Evolutionary conservation across 2,797 vertebrate genomes (phyloP).

Genomic region (Caiman crocodilus): DNA sequence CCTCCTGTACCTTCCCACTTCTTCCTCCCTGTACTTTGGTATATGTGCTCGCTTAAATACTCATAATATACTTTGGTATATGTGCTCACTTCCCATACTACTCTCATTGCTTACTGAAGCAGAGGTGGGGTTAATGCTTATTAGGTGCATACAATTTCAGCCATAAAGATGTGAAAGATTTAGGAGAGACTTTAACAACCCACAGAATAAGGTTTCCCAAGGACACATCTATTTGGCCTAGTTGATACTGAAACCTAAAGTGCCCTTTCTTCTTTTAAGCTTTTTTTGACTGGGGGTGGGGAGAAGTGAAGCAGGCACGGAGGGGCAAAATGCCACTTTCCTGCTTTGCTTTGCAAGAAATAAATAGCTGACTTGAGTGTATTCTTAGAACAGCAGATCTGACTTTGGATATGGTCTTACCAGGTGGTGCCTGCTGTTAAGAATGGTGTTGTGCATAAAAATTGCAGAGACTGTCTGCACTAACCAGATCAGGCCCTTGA

Average conservation of each 20-base stretch:
- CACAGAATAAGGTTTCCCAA: background rate
- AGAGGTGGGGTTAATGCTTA: too few relatives aligned
- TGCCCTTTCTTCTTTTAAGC: background rate
- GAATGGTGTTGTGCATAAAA: background rate
- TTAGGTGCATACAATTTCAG: background rate
- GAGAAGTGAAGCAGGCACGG: background rate
- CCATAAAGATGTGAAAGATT: too few relatives aligned
- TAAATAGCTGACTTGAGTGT: background rate
- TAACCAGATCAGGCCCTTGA: background rate
- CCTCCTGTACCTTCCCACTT: too few relatives aligned
- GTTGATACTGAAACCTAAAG: background rate
- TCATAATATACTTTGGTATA: too few relatives aligned
- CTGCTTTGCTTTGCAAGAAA: background rate
- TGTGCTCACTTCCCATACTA: background rate
- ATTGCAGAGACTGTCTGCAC: accelerated
- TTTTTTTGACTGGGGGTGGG: background rate
- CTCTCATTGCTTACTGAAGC: background rate
- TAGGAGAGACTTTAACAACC: background rate
- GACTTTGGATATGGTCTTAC: background rate
- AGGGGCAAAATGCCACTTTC: background rate
- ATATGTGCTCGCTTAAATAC: too few relatives aligned
- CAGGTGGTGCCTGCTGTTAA: background rate
- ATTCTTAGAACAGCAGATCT: background rate
- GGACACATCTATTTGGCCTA: background rate
- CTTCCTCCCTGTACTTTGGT: too few relatives aligned